Percentiles rank a stretch among this genome's conserved stretches.
These are phyloP conservation scores for Drosophila prolongata DNA, from an alignment of 2,888 invertebrate genomes.

Conservation along the genomic window DNA sequence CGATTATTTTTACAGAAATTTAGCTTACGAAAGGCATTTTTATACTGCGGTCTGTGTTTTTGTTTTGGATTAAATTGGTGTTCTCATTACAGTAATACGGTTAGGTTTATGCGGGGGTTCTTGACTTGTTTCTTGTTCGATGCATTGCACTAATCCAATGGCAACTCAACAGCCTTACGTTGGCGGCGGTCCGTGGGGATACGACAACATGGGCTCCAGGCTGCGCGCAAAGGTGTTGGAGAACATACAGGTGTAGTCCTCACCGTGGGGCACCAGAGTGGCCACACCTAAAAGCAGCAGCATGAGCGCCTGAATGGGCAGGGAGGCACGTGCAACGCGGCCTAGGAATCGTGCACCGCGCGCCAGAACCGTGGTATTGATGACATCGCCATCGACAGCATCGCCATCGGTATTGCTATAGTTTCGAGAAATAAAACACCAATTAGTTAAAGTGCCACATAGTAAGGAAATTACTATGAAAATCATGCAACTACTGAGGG, in stretches of 20 bases:
- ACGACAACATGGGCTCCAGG: slow-evolving; percentile 94
- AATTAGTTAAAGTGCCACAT: slow-evolving; percentile 8
- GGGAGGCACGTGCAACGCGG: slow-evolving; percentile 94
- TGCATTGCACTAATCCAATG: slow-evolving; percentile 59
- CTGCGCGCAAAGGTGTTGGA: slow-evolving; percentile 92
- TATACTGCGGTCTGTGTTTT: slow-evolving; percentile 4
- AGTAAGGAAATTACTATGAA: slow-evolving; percentile 8
- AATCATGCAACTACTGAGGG: slow-evolving; percentile 28
- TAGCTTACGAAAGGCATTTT: slow-evolving; percentile 58
- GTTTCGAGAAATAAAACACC: neutral
- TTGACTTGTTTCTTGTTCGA: neutral
- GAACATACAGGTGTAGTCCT: slow-evolving; percentile 93
- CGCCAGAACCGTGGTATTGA: slow-evolving; percentile 88
- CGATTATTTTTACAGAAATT: slow-evolving; percentile 57
- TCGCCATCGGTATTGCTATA: slow-evolving; percentile 73
- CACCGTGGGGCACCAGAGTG: slow-evolving; percentile 94
- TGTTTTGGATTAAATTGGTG: neutral
- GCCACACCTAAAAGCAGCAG: slow-evolving; percentile 96
- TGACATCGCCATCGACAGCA: slow-evolving; percentile 85
- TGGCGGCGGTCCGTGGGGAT: slow-evolving; percentile 97
- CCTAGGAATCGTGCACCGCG: slow-evolving; percentile 94
- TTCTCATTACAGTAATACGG: neutral
- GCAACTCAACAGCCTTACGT: slow-evolving; percentile 85
- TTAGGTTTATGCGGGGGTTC: slow-evolving; percentile 8
- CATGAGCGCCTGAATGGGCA: slow-evolving; percentile 97